phyloP scores from a whole-genome alignment of 23 tunicate genomes.

The Halocynthia roretzi region DNA sequence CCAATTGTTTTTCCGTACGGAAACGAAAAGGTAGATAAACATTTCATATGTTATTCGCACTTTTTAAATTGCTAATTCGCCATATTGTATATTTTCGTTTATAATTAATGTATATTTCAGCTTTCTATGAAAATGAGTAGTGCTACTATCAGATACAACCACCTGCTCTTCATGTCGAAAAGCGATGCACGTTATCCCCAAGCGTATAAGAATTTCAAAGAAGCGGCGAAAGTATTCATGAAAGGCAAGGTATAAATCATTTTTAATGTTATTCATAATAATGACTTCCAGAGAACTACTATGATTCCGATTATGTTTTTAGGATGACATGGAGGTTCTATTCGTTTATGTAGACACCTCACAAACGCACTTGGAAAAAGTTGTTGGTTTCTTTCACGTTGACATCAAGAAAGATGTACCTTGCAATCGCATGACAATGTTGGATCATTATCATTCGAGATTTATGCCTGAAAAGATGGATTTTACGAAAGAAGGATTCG shows the following conservation, averaged over 20 bases:
- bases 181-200: conserved; percentile 36
- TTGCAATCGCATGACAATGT: conserved; percentile 65
- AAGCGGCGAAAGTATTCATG: conserved; percentile 50
- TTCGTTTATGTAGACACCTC: conserved; percentile 68
- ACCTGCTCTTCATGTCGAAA: conserved; percentile 58
- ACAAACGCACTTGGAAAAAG: conserved; percentile 12
- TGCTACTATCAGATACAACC: conserved; percentile 23
- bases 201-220: conserved; percentile 50
- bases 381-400: conserved; percentile 49
- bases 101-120: neutral
- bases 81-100: neutral
- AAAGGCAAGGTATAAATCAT: neutral
- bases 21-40: conserved; percentile 28
- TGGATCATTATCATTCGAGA: conserved; percentile 57
- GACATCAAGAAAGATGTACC: conserved; percentile 73
- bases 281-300: neutral
- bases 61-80: neutral
- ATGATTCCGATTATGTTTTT: neutral
- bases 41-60: neutral
- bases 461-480: conserved; percentile 43
- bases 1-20: conserved; percentile 60
- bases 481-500: conserved; percentile 41
- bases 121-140: neutral
- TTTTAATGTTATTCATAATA: neutral
- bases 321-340: conserved; percentile 53